phyloP scores from a whole-genome alignment of 2,797 vertebrate species.

The Leptatherina wallacei region DNA sequence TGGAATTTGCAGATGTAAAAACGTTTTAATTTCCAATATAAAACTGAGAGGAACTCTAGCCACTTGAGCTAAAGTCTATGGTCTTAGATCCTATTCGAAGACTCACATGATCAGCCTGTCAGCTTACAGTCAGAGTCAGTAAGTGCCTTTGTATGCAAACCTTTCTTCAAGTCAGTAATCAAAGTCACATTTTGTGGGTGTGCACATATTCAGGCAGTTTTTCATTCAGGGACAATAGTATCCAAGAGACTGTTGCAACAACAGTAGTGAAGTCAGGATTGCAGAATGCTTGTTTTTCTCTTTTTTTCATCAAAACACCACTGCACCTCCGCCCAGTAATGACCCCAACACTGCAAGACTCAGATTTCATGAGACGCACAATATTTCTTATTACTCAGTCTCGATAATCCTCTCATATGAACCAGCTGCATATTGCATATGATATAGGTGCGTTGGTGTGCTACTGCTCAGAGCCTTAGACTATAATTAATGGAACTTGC shows the following conservation, averaged over 20 bases:
- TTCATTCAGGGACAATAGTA: constrained; percentile 47
- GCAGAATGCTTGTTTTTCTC: constrained; percentile 7
- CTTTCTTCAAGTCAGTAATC: constrained; percentile 43
- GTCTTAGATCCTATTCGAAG: constrained; percentile 35
- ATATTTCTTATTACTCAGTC: constrained; percentile 26
- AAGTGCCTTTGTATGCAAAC: constrained; percentile 36
- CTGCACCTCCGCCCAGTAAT: constrained; percentile 38
- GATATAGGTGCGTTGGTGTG: neutral
- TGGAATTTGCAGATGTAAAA: neutral
- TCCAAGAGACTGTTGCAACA: constrained; percentile 54
- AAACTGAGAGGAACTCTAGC: constrained; percentile 18
- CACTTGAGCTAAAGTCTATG: constrained; percentile 22
- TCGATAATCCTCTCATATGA: constrained; percentile 15
- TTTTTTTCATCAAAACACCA: constrained; percentile 46
- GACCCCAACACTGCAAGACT: constrained; percentile 24
- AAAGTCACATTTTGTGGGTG: constrained; percentile 56
- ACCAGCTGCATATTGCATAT: neutral
- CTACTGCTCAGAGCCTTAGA: neutral
- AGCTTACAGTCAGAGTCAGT: constrained; percentile 37
- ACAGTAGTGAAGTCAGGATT: constrained; percentile 51
- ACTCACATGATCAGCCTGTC: constrained; percentile 48
- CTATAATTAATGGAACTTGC: neutral
- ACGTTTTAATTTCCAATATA: neutral
- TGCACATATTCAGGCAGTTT: constrained; percentile 26
- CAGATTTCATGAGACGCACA: constrained; percentile 42